phyloP scores from a whole-genome alignment of 2,797 vertebrate species.

The Halcyon leucocephala region DNA sequence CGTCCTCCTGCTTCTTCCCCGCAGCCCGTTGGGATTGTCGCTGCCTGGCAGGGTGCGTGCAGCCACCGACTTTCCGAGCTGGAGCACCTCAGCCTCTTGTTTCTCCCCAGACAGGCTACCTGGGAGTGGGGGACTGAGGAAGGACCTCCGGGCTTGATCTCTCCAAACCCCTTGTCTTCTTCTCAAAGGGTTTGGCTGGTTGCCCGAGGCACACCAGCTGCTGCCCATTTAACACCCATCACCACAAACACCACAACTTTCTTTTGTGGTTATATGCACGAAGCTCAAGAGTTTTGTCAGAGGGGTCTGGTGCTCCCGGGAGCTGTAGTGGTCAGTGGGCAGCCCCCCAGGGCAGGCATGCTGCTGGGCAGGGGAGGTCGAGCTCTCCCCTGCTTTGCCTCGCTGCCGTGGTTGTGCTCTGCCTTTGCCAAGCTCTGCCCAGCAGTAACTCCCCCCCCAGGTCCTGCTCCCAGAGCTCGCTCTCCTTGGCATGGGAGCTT shows the following conservation, averaged over 20 bases:
- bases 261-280: not conserved
- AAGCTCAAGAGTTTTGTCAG: not conserved
- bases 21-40: not conserved
- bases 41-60: not conserved
- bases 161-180: not conserved
- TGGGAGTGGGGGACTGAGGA: rapidly evolving
- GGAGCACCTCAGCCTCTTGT: not conserved
- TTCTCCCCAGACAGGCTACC: not conserved
- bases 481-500: not conserved
- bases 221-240: not conserved
- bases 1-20: not conserved
- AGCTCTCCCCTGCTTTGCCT: not conserved
- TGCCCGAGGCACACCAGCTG: rapidly evolving
- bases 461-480: not conserved
- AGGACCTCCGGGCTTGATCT: not conserved
- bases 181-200: not conserved
- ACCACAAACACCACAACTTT: not conserved
- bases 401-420: not conserved
- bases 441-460: not conserved
- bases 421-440: not conserved
- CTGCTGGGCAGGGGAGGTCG: not conserved
- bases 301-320: not conserved
- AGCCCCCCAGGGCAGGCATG: not conserved
- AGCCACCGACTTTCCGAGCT: rapidly evolving
- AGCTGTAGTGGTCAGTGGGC: not conserved